These are phyloP conservation scores for Ginglymostoma cirratum DNA, from an alignment of 2,113 vertebrate species.

Conservation along the genomic window DNA sequence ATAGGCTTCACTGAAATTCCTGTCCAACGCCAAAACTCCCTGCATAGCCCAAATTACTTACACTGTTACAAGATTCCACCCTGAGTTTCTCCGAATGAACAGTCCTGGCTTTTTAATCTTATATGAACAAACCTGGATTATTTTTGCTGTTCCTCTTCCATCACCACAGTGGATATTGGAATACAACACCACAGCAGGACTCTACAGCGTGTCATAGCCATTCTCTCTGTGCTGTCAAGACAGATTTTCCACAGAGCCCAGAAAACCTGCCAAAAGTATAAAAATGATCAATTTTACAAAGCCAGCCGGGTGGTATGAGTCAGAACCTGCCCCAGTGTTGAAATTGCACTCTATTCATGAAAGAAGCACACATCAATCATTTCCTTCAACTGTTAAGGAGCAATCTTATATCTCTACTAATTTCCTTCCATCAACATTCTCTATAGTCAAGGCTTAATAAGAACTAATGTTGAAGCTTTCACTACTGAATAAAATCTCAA, in stretches of 20 bases:
- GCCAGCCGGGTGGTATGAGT: not conserved
- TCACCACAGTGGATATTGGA: not conserved
- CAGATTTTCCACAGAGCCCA: not conserved
- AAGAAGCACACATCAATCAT: not conserved
- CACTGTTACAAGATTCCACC: too few relatives aligned
- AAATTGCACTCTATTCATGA: not conserved
- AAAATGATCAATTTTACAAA: not conserved
- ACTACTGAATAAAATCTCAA: not conserved
- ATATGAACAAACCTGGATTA: not conserved
- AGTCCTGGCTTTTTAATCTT: not conserved
- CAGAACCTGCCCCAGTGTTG: not conserved
- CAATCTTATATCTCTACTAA: not conserved
- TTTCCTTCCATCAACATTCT: not conserved
- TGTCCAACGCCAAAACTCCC: too few relatives aligned
- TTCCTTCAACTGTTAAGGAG: not conserved
- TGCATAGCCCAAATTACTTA: too few relatives aligned
- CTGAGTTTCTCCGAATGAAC: not conserved
- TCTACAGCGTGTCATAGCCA: not conserved
- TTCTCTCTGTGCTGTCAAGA: not conserved
- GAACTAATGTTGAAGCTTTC: not conserved
- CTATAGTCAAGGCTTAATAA: not conserved
- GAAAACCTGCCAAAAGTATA: not conserved
- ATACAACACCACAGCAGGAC: not conserved
- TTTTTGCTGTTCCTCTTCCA: not conserved
- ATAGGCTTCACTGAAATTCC: too few relatives aligned